Base-by-base conservation (phyloP, 2,888 invertebrate genomes). In the Kuschelorhynchus macadamiae region DNA sequence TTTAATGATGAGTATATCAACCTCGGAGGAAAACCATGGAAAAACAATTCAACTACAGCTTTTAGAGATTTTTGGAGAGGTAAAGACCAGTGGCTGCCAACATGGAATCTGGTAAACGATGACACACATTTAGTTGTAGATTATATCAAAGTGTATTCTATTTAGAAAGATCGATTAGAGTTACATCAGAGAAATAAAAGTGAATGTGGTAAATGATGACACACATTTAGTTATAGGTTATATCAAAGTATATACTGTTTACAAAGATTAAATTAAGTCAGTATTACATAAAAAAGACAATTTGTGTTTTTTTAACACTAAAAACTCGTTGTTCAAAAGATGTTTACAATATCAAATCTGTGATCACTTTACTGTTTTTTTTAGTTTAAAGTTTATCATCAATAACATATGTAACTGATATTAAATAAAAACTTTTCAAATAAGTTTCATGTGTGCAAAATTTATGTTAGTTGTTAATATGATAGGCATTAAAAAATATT, bases 181-280 rank as follows among this genome's bases (percentile, higher is more conserved):
- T 39, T 39, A 7, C 11, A 39, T 39, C 3, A 33, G 33, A 2
- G 36, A 36, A 2, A 12, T 36, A 36, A 12, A 11, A 5, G 36
- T 12, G 89, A 85, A 86, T 72, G 57, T 75, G 30, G 62, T 41
- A 1, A 62, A 65, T 14, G 86, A 86, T 67, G 86, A 88, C 67
- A 86, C 89, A 0, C 87, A 89, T 1, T 79, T 91, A 21, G 87
- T 89, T 78, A 86, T 92, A 9, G 91, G 91, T 82, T 91, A 90
- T 76, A 87, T 91, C 11, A 36, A 36, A 41, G 20, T 44, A 9
- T 39, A 39, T 18, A 17, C 18, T 17, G 8, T 18, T 11, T 36
- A 32, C 32, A 16, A 14, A 17, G 42, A 2, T 39, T 7, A 39
- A n/a, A 39, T 3, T 7, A 14, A 14, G 39, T 39, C 14, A 7